Conservation (phyloP, 2,888 invertebrate species). For the Andrena marginata region DNA sequence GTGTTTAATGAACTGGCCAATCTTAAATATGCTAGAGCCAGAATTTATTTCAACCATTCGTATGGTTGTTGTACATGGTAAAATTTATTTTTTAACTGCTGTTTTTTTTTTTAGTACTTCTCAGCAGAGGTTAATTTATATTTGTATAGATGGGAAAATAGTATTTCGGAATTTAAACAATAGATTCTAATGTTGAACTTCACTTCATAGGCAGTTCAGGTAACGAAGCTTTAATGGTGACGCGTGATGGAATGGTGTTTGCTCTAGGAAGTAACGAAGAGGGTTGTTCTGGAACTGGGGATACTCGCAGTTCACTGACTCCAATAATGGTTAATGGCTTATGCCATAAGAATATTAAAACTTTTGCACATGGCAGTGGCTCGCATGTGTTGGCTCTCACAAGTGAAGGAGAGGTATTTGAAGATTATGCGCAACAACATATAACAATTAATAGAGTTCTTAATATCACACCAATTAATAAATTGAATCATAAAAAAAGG, state of each 20-base stretch:
- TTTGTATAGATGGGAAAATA: background rate
- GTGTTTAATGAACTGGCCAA: no score
- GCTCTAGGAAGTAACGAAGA: constrained; percentile 87
- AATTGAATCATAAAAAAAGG: constrained; percentile 61
- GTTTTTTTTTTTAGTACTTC: background rate
- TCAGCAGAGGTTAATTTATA: background rate
- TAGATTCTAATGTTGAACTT: background rate
- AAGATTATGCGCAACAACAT: background rate
- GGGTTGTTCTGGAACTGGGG: constrained; percentile 87
- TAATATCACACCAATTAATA: background rate
- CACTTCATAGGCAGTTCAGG: constrained; percentile 81
- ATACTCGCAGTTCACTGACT: constrained; percentile 85
- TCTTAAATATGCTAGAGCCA: no score
- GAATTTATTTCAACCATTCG: no score
- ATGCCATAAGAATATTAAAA: constrained; percentile 86
- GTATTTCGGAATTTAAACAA: background rate
- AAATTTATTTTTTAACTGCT: no score
- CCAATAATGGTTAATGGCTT: constrained; percentile 86
- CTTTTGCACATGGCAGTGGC: constrained; percentile 87
- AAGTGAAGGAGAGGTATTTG: constrained; percentile 84
- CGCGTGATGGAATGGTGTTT: constrained; percentile 87
- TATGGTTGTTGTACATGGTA: no score
- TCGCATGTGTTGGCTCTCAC: constrained; percentile 88
- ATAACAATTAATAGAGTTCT: background rate
- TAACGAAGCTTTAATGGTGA: constrained; percentile 87